Conservation (phyloP, 37 sponge, comb jelly and placozoan genomes). For the Tethya wilhelma region DNA sequence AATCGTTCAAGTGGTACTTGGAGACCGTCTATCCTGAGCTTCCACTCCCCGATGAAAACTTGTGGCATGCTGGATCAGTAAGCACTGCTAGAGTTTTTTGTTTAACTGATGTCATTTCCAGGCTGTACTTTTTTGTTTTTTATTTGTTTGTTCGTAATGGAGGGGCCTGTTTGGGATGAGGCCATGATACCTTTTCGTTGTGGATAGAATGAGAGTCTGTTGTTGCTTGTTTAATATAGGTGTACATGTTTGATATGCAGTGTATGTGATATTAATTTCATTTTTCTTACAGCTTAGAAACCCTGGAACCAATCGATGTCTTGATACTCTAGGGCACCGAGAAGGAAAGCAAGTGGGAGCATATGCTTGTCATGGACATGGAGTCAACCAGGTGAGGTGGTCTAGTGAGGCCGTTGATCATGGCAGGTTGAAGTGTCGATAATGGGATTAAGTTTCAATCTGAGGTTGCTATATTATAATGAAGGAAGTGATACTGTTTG, state of each 20-base stretch:
- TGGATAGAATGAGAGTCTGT: not conserved
- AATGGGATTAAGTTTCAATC: not conserved
- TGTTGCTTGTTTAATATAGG: not conserved
- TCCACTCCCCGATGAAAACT: conserved; percentile 12
- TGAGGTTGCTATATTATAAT: no score
- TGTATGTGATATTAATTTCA: not conserved
- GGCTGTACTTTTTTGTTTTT: not conserved
- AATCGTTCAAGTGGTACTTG: conserved; percentile 95
- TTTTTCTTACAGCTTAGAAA: conserved; percentile 16
- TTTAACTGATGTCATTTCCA: not conserved
- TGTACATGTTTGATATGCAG: not conserved
- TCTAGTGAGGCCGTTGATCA: not conserved
- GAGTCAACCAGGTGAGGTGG: conserved; percentile 53
- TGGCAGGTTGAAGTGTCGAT: not conserved
- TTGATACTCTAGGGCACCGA: conserved; percentile 64
- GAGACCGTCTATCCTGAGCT: conserved; percentile 74
- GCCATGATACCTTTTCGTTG: not conserved
- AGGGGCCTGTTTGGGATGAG: not conserved
- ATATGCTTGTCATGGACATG: conserved; percentile 65
- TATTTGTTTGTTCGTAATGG: not conserved
- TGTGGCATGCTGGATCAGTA: conserved; percentile 45
- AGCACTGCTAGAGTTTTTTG: not conserved
- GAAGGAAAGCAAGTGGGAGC: conserved; percentile 62
- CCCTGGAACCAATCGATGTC: conserved; percentile 44
- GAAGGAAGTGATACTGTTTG: not conserved